These are phyloP conservation scores for Hafferia zeledoni DNA, from an alignment of 2,797 vertebrate genomes.

Conservation along the genomic window DNA sequence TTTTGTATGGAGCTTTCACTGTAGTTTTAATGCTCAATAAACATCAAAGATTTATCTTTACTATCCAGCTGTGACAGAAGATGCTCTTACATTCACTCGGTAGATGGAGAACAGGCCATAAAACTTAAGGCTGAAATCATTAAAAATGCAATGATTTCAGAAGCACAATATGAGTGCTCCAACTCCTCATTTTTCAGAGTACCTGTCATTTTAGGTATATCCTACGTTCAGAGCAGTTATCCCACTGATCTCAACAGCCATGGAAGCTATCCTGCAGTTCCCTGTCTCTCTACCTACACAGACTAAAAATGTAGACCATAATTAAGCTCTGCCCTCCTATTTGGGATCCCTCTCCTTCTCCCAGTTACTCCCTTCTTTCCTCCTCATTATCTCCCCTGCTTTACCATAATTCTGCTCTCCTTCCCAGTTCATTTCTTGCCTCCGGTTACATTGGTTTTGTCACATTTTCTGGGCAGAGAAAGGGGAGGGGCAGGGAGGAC, in stretches of 20 bases:
- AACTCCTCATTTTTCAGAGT: constrained; percentile 20
- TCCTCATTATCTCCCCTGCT: not conserved
- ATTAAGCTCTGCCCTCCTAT: not conserved
- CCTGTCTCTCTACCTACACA: not conserved
- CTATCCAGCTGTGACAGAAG: constrained; percentile 45
- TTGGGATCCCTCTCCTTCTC: not conserved
- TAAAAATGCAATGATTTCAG: constrained; percentile 38
- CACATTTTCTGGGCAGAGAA: not conserved
- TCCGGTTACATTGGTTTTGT: not conserved
- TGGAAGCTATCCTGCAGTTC: not conserved
- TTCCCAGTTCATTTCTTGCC: not conserved
- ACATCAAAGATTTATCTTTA: constrained; percentile 64
- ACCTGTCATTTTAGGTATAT: not conserved
- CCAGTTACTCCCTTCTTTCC: not conserved
- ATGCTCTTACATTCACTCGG: constrained; percentile 34
- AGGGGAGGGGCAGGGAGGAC: not conserved
- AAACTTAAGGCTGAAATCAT: constrained; percentile 57
- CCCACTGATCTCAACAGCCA: not conserved
- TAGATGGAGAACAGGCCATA: constrained; percentile 50
- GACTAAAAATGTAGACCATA: not conserved
- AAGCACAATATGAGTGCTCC: constrained; percentile 1
- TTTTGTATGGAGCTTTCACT: constrained; percentile 48
- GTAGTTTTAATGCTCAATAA: constrained; percentile 56
- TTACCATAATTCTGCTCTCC: not conserved
- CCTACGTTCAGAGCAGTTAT: not conserved